Percentiles rank a stretch among this genome's conserved stretches.
These are phyloP conservation scores for Fundulus diaphanus DNA, from an alignment of 2,797 vertebrate genomes.

Conservation along the genomic window DNA sequence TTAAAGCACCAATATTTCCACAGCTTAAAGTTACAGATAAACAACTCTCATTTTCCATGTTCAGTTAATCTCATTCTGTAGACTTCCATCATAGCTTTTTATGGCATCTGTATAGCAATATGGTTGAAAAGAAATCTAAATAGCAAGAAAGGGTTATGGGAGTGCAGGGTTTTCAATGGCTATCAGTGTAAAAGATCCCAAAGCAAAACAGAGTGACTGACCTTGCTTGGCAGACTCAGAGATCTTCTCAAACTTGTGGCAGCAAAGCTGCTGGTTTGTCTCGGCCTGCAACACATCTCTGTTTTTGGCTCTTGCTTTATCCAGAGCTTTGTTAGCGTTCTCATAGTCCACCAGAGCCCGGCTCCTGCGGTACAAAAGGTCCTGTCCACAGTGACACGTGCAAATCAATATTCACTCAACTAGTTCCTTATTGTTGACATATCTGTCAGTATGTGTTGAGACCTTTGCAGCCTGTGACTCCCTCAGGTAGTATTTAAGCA, in stretches of 20 bases:
- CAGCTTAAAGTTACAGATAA: too few species aligned
- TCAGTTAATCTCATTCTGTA: not conserved
- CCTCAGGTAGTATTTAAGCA: conserved; percentile 96
- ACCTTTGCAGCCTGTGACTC: conserved; percentile 99
- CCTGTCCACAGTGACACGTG: conserved; percentile 71
- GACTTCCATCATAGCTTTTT: not conserved
- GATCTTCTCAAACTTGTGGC: conserved; percentile 99
- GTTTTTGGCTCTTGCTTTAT: conserved; percentile 97
- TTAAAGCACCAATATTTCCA: too few species aligned
- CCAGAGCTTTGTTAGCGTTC: conserved; percentile 97
- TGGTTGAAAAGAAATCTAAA: not conserved
- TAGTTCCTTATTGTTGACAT: not conserved
- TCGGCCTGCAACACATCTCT: conserved; percentile 97
- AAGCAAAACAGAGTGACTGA: conserved; percentile 35
- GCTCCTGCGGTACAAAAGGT: conserved; percentile 95
- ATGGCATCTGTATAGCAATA: not conserved
- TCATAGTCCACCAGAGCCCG: conserved; percentile 96
- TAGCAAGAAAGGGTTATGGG: not conserved
- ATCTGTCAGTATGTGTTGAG: not conserved
- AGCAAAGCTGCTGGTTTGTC: conserved; percentile 95
- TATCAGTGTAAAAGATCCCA: too few species aligned
- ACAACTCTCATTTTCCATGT: too few species aligned
- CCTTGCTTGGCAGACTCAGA: conserved; percentile 98
- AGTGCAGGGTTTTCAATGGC: not conserved
- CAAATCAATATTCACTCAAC: not conserved